These are phyloP conservation scores for Nymphalis polychloros DNA, from an alignment of 2,888 invertebrate genomes.

Conservation along the genomic window DNA sequence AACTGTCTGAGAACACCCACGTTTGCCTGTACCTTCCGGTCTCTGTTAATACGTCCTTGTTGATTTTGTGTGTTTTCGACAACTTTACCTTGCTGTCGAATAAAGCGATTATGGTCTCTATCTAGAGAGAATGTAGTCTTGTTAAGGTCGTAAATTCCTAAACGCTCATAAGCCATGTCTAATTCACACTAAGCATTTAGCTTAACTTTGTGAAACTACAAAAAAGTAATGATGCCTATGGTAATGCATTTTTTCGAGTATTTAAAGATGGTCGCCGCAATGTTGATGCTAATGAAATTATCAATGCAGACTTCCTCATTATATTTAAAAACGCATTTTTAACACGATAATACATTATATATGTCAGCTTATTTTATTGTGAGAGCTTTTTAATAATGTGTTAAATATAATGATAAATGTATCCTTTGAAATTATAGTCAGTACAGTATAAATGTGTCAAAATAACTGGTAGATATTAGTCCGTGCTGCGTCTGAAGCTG, in stretches of 20 bases:
- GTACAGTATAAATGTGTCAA: constrained; percentile 66
- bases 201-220: constrained; percentile 77
- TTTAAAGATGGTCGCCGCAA: constrained; percentile 65
- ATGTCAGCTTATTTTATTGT: background rate
- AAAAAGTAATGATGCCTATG: constrained; percentile 72
- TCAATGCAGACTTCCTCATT: constrained; percentile 70
- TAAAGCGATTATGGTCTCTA: constrained; percentile 59
- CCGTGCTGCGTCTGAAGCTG: no score
- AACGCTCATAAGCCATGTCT: constrained; percentile 56
- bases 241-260: constrained; percentile 76
- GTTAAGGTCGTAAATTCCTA: constrained; percentile 39
- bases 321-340: constrained; percentile 59
- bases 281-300: constrained; percentile 74
- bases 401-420: background rate
- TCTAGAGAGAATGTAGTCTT: constrained; percentile 47
- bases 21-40: constrained; percentile 65
- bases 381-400: background rate
- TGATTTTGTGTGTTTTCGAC: constrained; percentile 64
- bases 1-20: constrained; percentile 77
- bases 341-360: constrained; percentile 46
- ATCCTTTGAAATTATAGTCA: constrained; percentile 64
- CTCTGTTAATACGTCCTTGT: constrained; percentile 76
- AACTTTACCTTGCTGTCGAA: constrained; percentile 51
- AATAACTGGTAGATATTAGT: constrained; percentile 67
- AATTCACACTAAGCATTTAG: constrained; percentile 78